Conservation (phyloP, 2,797 vertebrate species). For the Anguilla pacifica region DNA sequence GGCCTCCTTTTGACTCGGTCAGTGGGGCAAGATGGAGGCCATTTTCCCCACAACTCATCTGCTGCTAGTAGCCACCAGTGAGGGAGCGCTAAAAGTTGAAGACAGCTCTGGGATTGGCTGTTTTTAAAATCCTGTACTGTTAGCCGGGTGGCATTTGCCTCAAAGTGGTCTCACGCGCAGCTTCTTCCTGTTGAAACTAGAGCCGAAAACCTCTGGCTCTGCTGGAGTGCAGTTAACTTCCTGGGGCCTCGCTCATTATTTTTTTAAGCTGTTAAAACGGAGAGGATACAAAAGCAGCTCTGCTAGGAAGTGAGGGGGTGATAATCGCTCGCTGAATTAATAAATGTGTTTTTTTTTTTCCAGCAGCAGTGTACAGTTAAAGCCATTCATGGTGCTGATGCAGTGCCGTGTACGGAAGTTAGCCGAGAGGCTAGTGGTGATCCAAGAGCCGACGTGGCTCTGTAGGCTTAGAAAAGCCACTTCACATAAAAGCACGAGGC, state of each 20-base stretch:
- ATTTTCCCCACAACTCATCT: neutral
- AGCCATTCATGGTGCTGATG: neutral
- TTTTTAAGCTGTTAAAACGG: neutral
- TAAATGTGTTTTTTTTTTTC: neutral
- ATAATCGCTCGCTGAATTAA: neutral
- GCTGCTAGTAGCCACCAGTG: neutral
- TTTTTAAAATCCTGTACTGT: neutral
- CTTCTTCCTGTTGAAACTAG: neutral
- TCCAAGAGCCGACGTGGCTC: neutral
- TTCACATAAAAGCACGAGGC: neutral
- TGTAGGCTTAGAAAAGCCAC: neutral
- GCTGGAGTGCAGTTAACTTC: neutral
- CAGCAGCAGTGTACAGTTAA: neutral
- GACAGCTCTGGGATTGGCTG: neutral
- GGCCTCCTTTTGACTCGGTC: neutral
- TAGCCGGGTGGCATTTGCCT: neutral
- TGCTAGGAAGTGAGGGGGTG: neutral
- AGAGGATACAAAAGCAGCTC: neutral
- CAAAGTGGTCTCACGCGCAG: neutral
- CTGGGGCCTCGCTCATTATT: neutral
- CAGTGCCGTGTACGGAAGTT: neutral
- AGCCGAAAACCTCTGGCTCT: neutral
- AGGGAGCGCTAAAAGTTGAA: neutral
- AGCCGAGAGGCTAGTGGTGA: neutral
- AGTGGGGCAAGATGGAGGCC: neutral